Percentiles rank a stretch among this genome's conserved stretches.
These are phyloP conservation scores for Drosophila kurseongensis DNA, from an alignment of 1,140 invertebrate species.

Conservation along the genomic window DNA sequence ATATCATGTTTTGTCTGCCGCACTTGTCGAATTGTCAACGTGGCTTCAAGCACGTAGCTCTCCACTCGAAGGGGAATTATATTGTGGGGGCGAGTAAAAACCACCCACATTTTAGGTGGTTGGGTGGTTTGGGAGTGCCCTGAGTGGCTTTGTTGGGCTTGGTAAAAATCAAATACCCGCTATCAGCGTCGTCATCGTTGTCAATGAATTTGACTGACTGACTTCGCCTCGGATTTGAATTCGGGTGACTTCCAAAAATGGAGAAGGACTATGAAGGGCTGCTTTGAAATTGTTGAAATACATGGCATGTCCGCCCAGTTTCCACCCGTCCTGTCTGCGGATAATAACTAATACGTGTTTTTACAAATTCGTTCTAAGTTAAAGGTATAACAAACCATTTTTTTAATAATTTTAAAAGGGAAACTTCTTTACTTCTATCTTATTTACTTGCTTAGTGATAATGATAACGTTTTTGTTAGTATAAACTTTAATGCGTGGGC, in stretches of 20 bases:
- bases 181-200: slow-evolving; percentile 76
- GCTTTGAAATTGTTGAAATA: slow-evolving; percentile 71
- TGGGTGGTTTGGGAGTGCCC: neutral
- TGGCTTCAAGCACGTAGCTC: slow-evolving; percentile 38
- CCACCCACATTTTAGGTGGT: neutral
- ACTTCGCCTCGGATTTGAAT: slow-evolving; percentile 31
- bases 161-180: slow-evolving; percentile 64
- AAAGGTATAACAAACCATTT: neutral
- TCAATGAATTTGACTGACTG: slow-evolving; percentile 78
- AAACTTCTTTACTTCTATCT: too few relatives aligned
- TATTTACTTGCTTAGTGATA: too few relatives aligned
- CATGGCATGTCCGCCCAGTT: slow-evolving; percentile 59
- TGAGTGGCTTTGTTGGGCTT: slow-evolving; percentile 24
- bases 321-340: neutral
- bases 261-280: neutral
- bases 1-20: slow-evolving; percentile 42
- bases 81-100: neutral
- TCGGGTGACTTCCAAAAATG: neutral
- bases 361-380: neutral
- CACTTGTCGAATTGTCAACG: slow-evolving; percentile 82
- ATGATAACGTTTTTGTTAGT: too few relatives aligned
- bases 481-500: too few relatives aligned
- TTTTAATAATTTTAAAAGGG: too few relatives aligned
- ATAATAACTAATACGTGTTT: slow-evolving; percentile 13
- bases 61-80: slow-evolving; percentile 9